Evolutionary conservation across 2,797 vertebrate species (phyloP).

Genomic region (Phrynocephalus vlangalii): DNA sequence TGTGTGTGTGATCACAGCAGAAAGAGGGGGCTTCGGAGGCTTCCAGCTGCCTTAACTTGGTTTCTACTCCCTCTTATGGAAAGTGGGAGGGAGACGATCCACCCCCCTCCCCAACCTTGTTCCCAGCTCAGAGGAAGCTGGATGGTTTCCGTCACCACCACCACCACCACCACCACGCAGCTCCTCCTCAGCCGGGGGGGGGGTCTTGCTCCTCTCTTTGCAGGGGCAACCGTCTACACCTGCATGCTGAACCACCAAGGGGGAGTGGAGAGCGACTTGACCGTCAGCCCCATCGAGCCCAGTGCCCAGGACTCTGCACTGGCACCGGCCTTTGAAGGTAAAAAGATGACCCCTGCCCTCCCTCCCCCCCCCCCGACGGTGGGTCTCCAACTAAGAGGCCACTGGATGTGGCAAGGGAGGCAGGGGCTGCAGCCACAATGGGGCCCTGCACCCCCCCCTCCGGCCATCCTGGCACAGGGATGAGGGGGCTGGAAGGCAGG

Average conservation of each 20-base stretch:
- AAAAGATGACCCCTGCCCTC: accelerated
- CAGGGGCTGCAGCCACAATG: too few relatives aligned
- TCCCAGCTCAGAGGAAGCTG: not conserved
- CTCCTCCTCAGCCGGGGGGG: too few relatives aligned
- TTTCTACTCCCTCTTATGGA: not conserved
- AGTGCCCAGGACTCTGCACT: slow-evolving; percentile 77
- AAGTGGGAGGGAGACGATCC: accelerated
- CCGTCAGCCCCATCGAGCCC: slow-evolving; percentile 87
- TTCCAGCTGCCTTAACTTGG: not conserved
- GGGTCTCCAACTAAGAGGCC: too few relatives aligned
- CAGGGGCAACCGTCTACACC: slow-evolving; percentile 93
- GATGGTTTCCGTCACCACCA: too few relatives aligned
- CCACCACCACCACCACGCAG: too few relatives aligned
- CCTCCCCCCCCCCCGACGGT: not conserved
- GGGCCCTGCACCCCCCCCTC: too few relatives aligned
- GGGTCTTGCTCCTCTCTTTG: slow-evolving; percentile 29
- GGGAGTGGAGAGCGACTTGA: slow-evolving; percentile 92
- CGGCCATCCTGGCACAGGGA: too few relatives aligned
- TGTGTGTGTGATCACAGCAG: not conserved
- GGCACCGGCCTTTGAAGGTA: slow-evolving; percentile 85
- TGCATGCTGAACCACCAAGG: slow-evolving; percentile 93
- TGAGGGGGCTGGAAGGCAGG: not conserved
- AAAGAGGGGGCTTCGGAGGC: too few relatives aligned
- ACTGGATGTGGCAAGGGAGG: too few relatives aligned
- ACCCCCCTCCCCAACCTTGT: too few relatives aligned